Evolutionary conservation across 2,888 invertebrate genomes (phyloP), one percentile per base, ranked within the genome.

Genomic region (Mactromeris polynyma): DNA sequence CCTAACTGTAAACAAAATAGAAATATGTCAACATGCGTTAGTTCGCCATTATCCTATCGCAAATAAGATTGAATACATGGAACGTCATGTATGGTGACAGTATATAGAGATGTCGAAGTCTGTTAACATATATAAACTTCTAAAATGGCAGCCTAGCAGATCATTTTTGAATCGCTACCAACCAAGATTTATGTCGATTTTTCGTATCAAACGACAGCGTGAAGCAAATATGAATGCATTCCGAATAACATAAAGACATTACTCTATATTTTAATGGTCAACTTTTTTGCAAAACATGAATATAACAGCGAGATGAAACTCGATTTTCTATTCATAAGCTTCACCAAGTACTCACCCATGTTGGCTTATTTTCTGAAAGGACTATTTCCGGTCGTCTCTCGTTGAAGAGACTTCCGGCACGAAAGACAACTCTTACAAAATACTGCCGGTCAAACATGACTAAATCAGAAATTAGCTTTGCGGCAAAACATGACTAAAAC

Each of bases 301-400:
- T 33, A 33, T 0, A 73, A 2, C 1, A 80, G 0, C n/a, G n/a
- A 36, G 89, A 89, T 89, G 82, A 79, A 11, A n/a, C 2, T 11
- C 46, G 89, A 89, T 89, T 58, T 83, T 82, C 36, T 31, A 7
- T 46, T 26, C 42, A 26, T 33, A 73, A 26, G 33, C 14, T n/a
- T 19, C n/a, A 9, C 17, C 0, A 82, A 33, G 46, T 36, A 80
- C 91, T 84, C 46, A 90, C 89, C 91, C 89, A 91, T 91, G 91
- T 88, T 90, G 88, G 90, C 87, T 83, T 83, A 80, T 77, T 77
- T 73, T 64, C 46, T 81, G 85, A 89, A 91, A 91, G 88, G 84
- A 85, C 85, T 64, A 81, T 79, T 14, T 83, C 87, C 83, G 88
- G 90, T 54, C 1, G 38, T 69, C 77, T 89, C 91, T 91, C 89